These are phyloP conservation scores for pig (Sus scrofa) DNA, from an alignment of 2,113 vertebrate species.

Conservation along the genomic window DNA sequence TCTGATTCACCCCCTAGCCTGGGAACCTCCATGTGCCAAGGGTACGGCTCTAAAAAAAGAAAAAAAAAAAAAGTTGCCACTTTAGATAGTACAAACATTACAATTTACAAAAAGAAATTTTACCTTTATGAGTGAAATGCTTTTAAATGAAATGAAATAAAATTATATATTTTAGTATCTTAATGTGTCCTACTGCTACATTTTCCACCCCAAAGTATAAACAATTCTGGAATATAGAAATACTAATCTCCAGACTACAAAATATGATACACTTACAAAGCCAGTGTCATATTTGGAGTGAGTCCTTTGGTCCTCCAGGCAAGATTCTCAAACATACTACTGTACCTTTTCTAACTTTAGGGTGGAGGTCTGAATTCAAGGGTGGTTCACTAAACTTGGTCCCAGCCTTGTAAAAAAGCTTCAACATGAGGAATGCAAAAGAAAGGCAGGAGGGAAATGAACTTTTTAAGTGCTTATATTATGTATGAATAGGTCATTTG, in stretches of 20 bases:
- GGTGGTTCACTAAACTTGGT: neutral
- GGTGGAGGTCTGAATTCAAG: rapidly evolving
- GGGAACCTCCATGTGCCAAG: no score
- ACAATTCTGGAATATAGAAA: neutral
- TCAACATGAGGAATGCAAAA: neutral
- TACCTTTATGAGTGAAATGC: neutral
- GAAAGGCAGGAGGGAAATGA: neutral
- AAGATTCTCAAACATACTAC: neutral
- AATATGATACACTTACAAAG: neutral
- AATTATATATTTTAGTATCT: neutral
- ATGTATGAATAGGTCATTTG: neutral
- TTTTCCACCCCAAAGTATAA: neutral
- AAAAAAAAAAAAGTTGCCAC: neutral
- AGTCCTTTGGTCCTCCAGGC: rapidly evolving
- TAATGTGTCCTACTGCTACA: neutral
- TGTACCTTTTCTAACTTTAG: neutral
- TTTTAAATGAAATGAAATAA: neutral
- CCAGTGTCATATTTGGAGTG: neutral
- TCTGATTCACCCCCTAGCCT: no score
- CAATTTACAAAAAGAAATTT: neutral
- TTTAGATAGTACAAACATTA: neutral
- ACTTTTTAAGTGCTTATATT: neutral
- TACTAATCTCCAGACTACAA: neutral
- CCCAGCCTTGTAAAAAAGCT: neutral
- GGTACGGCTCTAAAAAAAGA: no score